Evolutionary conservation across 2,888 invertebrate genomes (phyloP).

Genomic region (Cantharis rufa): DNA sequence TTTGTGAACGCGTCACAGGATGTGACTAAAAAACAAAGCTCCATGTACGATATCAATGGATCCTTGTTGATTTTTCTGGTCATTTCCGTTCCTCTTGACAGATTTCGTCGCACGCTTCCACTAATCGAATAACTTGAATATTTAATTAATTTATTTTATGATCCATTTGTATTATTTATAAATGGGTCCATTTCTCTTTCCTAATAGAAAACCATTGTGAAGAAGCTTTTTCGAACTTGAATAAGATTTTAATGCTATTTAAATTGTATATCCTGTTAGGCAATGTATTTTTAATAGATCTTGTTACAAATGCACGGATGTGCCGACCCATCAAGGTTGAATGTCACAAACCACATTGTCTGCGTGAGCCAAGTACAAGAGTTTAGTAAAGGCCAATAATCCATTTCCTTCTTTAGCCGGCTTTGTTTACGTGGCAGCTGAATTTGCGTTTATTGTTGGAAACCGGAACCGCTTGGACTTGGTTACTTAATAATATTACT

Average conservation of each 20-base stretch:
- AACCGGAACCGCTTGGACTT: conserved; percentile 7
- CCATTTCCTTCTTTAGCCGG: conserved; percentile 19
- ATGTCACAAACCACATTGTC: conserved; percentile 27
- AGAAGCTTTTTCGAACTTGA: conserved; percentile 14
- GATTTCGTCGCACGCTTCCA: conserved; percentile 19
- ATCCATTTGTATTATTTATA: not conserved
- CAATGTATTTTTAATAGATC: conserved; percentile 31
- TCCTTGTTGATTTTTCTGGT: conserved; percentile 24
- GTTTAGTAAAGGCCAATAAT: conserved; percentile 4
- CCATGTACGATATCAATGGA: conserved; percentile 6
- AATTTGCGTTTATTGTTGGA: conserved; percentile 12
- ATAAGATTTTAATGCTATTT: conserved; percentile 23
- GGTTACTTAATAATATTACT: not conserved
- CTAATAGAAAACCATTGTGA: not conserved
- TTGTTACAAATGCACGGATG: conserved; percentile 29
- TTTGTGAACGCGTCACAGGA: conserved; percentile 5
- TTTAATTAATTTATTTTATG: not conserved
- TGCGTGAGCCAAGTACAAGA: conserved; percentile 20
- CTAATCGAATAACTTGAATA: not conserved
- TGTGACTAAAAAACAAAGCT: conserved; percentile 18
- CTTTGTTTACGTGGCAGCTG: conserved; percentile 26
- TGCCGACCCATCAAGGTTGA: conserved; percentile 33
- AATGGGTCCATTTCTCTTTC: not conserved
- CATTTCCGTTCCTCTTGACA: conserved; percentile 24
- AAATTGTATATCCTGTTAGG: conserved; percentile 29